phyloP scores from a whole-genome alignment of 2,797 vertebrate genomes.

The Mus caroli region DNA sequence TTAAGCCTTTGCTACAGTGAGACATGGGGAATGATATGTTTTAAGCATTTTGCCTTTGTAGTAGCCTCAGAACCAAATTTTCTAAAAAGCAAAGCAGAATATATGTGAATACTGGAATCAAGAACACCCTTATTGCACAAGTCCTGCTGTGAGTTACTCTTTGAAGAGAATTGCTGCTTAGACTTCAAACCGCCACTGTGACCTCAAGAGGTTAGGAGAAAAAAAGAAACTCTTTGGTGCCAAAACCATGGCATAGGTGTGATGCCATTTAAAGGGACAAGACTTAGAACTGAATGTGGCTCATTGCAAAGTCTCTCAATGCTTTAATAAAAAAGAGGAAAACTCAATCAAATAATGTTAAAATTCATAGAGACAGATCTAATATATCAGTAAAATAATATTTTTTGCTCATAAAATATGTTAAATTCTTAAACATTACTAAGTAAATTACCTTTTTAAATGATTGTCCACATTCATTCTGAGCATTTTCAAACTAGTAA shows the following conservation, averaged over 20 bases:
- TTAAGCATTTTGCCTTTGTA: slow-evolving; percentile 70
- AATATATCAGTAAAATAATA: slow-evolving; percentile 61
- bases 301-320: slow-evolving; percentile 81
- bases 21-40: slow-evolving; percentile 67
- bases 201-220: slow-evolving; percentile 76
- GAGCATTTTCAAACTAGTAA: slow-evolving; percentile 30
- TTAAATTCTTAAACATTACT: slow-evolving; percentile 43
- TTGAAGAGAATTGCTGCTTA: slow-evolving; percentile 73
- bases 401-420: slow-evolving; percentile 57
- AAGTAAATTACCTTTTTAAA: slow-evolving; percentile 53
- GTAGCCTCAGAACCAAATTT: slow-evolving; percentile 73
- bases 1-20: slow-evolving; percentile 66
- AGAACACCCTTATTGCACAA: slow-evolving; percentile 39
- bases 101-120: slow-evolving; percentile 59
- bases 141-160: slow-evolving; percentile 69
- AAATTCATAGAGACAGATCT: slow-evolving; percentile 70
- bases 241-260: slow-evolving; percentile 81
- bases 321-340: slow-evolving; percentile 73
- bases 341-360: slow-evolving; percentile 76
- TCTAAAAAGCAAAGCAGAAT: slow-evolving; percentile 80
- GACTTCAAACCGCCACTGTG: slow-evolving; percentile 77
- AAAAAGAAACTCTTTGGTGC: slow-evolving; percentile 73
- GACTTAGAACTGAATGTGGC: slow-evolving; percentile 79
- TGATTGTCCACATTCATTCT: neutral
- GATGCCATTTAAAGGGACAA: slow-evolving; percentile 80